phyloP scores from a whole-genome alignment of 2,797 vertebrate genomes.

The Ptychadena robeensis region DNA sequence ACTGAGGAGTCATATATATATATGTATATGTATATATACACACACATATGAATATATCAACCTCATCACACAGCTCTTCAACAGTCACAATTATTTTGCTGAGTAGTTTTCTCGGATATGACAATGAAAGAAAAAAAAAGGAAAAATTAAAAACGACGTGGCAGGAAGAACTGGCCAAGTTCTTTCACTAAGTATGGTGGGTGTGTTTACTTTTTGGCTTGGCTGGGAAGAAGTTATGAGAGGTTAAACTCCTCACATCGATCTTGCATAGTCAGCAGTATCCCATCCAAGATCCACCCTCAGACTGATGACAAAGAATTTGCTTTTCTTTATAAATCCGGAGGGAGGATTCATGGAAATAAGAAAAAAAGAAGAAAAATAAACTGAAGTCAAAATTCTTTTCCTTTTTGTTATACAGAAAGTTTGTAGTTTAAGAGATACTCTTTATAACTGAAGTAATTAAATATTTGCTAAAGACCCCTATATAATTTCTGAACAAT shows the following conservation, averaged over 20 bases:
- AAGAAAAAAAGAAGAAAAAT: not conserved
- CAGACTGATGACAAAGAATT: slow-evolving; percentile 60
- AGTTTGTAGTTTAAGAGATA: too few species aligned
- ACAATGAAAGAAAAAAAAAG: slow-evolving; percentile 17
- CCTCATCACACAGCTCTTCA: slow-evolving; percentile 3
- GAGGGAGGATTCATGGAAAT: not conserved
- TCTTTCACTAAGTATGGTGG: slow-evolving; percentile 8
- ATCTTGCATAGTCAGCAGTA: slow-evolving; percentile 63
- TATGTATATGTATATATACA: slow-evolving; percentile 13
- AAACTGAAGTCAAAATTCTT: not conserved
- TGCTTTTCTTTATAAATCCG: slow-evolving; percentile 19
- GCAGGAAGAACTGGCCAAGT: slow-evolving; percentile 34
- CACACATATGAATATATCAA: slow-evolving; percentile 1
- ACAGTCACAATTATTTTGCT: slow-evolving; percentile 10
- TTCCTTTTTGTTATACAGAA: not conserved
- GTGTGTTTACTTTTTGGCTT: slow-evolving; percentile 44
- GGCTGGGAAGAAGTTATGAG: slow-evolving; percentile 63
- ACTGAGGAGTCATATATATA: slow-evolving; percentile 53
- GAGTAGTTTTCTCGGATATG: slow-evolving; percentile 18
- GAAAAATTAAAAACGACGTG: slow-evolving; percentile 2
- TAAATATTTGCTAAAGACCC: too few species aligned
- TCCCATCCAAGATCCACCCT: slow-evolving; percentile 65
- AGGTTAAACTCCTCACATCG: slow-evolving; percentile 71
- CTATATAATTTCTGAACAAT: too few species aligned
- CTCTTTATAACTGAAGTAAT: too few species aligned